Conservation (phyloP, 2,797 vertebrate species). For the Acanthopagrus latus region DNA sequence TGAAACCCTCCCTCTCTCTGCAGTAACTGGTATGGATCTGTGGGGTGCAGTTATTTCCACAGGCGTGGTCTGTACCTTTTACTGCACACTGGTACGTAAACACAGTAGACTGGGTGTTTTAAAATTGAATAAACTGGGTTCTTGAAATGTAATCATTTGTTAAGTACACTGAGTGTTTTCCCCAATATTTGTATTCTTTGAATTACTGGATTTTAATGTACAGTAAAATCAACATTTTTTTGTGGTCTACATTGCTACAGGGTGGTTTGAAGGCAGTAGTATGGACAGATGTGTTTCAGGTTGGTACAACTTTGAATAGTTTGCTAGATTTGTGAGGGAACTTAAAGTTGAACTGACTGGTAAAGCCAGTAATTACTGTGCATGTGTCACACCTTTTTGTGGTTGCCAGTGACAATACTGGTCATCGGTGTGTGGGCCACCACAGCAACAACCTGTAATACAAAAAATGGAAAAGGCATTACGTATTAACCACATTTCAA, state of each 20-base stretch:
- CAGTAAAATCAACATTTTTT: background rate
- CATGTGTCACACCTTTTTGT: constrained; percentile 19
- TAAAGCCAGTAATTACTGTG: background rate
- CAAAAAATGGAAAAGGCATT: background rate
- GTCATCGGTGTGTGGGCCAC: background rate
- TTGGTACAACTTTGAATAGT: constrained; percentile 50
- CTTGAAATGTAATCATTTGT: too few relatives aligned
- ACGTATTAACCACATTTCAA: background rate
- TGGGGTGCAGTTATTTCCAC: constrained; percentile 95
- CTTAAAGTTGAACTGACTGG: background rate
- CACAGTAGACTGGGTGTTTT: constrained; percentile 66
- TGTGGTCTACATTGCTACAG: constrained; percentile 79
- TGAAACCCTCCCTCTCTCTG: constrained; percentile 41
- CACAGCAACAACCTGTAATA: background rate
- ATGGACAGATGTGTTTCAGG: constrained; percentile 98
- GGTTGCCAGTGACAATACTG: background rate
- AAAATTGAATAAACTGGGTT: background rate
- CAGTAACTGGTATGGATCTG: constrained; percentile 94
- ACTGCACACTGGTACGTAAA: constrained; percentile 93
- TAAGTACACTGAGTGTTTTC: background rate
- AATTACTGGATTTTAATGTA: background rate
- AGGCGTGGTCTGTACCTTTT: constrained; percentile 96
- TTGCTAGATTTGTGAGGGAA: background rate
- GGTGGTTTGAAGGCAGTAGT: constrained; percentile 97
- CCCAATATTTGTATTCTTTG: background rate